A percentile compares a stretch with the other conserved stretches of the same genome.
phyloP scores from a whole-genome alignment of 2,888 invertebrate genomes.

The Leptinotarsa rubiginosa region DNA sequence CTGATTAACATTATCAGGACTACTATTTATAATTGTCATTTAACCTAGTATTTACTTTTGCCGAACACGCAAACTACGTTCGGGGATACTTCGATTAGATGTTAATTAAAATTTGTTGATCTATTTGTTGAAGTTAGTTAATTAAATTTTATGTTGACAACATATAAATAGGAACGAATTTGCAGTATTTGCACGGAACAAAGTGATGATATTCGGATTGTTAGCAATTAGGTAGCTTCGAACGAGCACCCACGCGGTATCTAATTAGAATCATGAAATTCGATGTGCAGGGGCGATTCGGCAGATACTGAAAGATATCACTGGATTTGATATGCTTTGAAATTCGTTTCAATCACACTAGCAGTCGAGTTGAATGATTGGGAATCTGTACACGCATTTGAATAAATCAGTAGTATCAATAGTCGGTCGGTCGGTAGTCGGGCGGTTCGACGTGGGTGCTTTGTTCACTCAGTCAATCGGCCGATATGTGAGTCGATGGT shows the following conservation, averaged over 20 bases:
- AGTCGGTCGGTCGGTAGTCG: too few species aligned
- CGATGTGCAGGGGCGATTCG: conserved; percentile 9
- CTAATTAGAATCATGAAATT: conserved; percentile 14
- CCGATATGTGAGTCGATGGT: too few species aligned
- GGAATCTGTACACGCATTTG: too few species aligned
- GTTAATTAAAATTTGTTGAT: conserved; percentile 51
- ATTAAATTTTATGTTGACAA: conserved; percentile 52
- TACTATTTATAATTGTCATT: conserved; percentile 51
- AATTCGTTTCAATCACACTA: neutral
- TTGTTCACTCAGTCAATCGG: too few species aligned
- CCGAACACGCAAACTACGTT: conserved; percentile 45
- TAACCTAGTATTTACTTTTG: conserved; percentile 49
- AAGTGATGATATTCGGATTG: conserved; percentile 38
- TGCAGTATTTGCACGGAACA: conserved; percentile 37
- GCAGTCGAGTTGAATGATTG: too few species aligned
- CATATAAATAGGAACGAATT: conserved; percentile 43
- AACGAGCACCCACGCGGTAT: conserved; percentile 7
- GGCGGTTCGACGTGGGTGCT: too few species aligned
- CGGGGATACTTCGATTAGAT: conserved; percentile 49
- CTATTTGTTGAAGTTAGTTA: conserved; percentile 49
- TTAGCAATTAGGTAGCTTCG: conserved; percentile 38
- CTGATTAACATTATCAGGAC: conserved; percentile 48
- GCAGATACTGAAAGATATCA: neutral
- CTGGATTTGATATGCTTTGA: neutral
- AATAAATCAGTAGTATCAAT: too few species aligned